A percentile compares a stretch with the other conserved stretches of the same genome.
phyloP scores from a whole-genome alignment of 2,888 invertebrate species.

The Coleophora flavipennella region DNA sequence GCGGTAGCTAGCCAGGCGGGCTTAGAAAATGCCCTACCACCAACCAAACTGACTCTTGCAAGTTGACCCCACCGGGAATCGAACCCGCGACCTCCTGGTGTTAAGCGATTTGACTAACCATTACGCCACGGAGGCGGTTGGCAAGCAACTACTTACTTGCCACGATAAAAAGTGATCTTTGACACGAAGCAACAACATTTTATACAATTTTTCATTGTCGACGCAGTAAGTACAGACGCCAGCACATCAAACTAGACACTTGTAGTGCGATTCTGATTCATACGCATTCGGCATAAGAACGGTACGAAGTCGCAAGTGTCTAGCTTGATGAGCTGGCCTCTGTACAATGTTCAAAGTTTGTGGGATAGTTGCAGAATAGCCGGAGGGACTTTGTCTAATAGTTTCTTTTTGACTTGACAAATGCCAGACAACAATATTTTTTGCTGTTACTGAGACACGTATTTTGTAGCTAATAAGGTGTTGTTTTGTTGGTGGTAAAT shows the following conservation, averaged over 20 bases:
- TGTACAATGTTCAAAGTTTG: constrained; percentile 24
- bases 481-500: constrained; percentile 14
- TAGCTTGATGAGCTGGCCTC: too few relatives aligned
- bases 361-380: constrained; percentile 50
- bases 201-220: constrained; percentile 50
- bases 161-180: constrained; percentile 2
- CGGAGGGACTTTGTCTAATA: constrained; percentile 50
- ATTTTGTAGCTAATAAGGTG: constrained; percentile 15
- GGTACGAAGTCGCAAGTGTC: too few relatives aligned
- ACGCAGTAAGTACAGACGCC: constrained; percentile 35
- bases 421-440: constrained; percentile 21
- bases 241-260: too few relatives aligned
- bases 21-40: too few relatives aligned
- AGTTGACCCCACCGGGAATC: too few relatives aligned
- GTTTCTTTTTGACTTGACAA: constrained; percentile 41
- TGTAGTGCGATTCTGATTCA: too few relatives aligned
- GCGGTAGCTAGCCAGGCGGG: too few relatives aligned
- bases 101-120: too few relatives aligned
- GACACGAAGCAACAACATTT: constrained; percentile 9
- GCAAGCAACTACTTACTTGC: not conserved
- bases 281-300: too few relatives aligned
- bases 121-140: too few relatives aligned
- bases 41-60: too few relatives aligned
- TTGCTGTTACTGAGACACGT: constrained; percentile 17
- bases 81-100: too few relatives aligned